Base-by-base conservation (phyloP, 2,113 vertebrate genomes). In the Miniopterus natalensis region DNA sequence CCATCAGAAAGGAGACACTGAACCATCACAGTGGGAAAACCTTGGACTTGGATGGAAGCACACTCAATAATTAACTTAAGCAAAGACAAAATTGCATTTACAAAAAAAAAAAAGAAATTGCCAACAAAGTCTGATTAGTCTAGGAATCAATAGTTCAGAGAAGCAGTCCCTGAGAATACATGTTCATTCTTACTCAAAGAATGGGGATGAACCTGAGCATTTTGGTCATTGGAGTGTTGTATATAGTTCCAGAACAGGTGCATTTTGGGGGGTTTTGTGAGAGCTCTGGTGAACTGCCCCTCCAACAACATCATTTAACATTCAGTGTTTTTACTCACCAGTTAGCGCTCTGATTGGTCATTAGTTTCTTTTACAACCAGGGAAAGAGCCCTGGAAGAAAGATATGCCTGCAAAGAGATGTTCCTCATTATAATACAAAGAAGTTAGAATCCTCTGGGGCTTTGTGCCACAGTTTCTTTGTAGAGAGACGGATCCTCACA, bases 11-110 rank as follows among this genome's bases (percentile, higher is more conserved):
- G 68, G 29, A 77, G 81, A 92, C n/a, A 57, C 49, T 27, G 40
- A 73, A 27, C 49, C 79, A 27, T 78, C 71, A 49, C 13, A 84
- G 51, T 53, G 15, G 61, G 40, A 78, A 93, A 93, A 59, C 57
- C 21, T 36, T 84, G 47, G 51, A 40, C 74, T 61, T 59, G 27
- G 36, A 66, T 66, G 51, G 81, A 73, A 68, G 31, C 15, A 14
- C 15, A 61, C 10, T 42, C 25, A 42, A 9, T 79, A 83, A 79
- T 90, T 95, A 95, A 25, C 45, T 92, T 75, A 61, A 49, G 74
- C 27, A 91, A 18, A 87, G 51, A 95, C 23, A 88, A 73, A 85
- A 71, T 27, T 80, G 29, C 31, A 49, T 80, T 70, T 66, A n/a
- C 40, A 29, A 53, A 53, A 63, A 14, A 36, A 36, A 93, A 84